Percentiles rank a stretch among this genome's conserved stretches.
Evolutionary conservation across 2,888 invertebrate genomes (phyloP).

Genomic region (Polydrusus pterygomalis): DNA sequence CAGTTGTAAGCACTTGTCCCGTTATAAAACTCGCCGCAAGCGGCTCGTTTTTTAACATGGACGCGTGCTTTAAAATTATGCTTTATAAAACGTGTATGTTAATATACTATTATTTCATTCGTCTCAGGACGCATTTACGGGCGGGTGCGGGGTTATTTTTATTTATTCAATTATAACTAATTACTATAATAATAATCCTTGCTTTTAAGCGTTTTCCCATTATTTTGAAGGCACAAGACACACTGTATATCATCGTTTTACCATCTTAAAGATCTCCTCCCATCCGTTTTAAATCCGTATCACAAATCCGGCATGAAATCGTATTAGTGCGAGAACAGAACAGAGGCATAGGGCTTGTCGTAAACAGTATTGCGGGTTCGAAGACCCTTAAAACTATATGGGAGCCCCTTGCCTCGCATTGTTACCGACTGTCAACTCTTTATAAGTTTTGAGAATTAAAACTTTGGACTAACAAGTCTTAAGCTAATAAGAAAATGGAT

Average conservation of each 20-base stretch:
- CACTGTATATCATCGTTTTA: constrained; percentile 41
- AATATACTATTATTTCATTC: too few relatives aligned
- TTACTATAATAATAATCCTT: too few relatives aligned
- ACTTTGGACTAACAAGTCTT: constrained; percentile 78
- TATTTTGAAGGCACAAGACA: constrained; percentile 3
- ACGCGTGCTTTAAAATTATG: too few relatives aligned
- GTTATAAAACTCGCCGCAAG: too few relatives aligned
- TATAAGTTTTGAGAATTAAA: constrained; percentile 77
- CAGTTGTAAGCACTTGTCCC: too few relatives aligned
- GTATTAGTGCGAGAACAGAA: constrained; percentile 74
- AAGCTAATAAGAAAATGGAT: constrained; percentile 73
- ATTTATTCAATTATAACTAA: too few relatives aligned
- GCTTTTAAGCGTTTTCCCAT: not conserved
- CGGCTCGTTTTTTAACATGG: too few relatives aligned
- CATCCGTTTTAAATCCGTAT: constrained; percentile 74
- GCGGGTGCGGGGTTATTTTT: too few relatives aligned
- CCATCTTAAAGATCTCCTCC: constrained; percentile 68
- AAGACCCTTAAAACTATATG: constrained; percentile 71
- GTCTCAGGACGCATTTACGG: too few relatives aligned
- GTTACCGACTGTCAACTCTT: constrained; percentile 70
- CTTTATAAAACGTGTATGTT: too few relatives aligned
- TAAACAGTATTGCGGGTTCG: constrained; percentile 73
- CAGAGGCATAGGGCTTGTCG: constrained; percentile 68
- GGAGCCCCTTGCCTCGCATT: constrained; percentile 64
- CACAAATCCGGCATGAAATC: constrained; percentile 82